These are phyloP conservation scores for Elanoides forficatus DNA, from an alignment of 2,113 vertebrate genomes.

Conservation along the genomic window DNA sequence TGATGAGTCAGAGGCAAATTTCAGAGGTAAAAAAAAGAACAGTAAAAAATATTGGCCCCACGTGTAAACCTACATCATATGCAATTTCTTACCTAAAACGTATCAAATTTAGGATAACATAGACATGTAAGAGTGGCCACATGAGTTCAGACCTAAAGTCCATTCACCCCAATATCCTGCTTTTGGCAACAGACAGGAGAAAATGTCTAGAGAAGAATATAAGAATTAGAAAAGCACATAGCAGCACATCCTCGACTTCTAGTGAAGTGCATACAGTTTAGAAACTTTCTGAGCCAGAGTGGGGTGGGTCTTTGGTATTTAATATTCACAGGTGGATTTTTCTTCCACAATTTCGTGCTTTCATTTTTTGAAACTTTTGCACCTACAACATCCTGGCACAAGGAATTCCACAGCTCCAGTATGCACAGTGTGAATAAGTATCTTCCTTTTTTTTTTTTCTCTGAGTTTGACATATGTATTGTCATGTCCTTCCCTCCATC, in stretches of 20 bases:
- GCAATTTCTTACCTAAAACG: background rate
- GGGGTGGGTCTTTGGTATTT: background rate
- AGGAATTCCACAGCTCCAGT: background rate
- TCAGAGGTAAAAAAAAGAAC: background rate
- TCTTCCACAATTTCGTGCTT: background rate
- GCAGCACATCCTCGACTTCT: background rate
- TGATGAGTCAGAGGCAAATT: background rate
- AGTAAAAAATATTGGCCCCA: background rate
- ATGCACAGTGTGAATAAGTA: background rate
- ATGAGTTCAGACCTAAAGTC: background rate
- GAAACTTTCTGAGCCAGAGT: background rate
- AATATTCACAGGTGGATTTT: background rate
- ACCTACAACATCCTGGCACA: background rate
- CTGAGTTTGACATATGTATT: background rate
- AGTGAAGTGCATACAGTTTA: background rate
- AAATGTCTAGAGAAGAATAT: background rate
- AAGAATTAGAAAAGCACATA: background rate
- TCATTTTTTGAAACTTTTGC: background rate
- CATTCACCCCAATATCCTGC: background rate
- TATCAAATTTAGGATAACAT: background rate
- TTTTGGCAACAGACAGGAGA: background rate
- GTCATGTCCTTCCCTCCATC: background rate
- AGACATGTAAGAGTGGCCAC: background rate
- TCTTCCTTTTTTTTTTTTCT: background rate
- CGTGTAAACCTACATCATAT: background rate